Percentiles rank a stretch among this genome's conserved stretches.
Conservation (phyloP, 2,113 vertebrate genomes). For the Bambusicola thoracicus region DNA sequence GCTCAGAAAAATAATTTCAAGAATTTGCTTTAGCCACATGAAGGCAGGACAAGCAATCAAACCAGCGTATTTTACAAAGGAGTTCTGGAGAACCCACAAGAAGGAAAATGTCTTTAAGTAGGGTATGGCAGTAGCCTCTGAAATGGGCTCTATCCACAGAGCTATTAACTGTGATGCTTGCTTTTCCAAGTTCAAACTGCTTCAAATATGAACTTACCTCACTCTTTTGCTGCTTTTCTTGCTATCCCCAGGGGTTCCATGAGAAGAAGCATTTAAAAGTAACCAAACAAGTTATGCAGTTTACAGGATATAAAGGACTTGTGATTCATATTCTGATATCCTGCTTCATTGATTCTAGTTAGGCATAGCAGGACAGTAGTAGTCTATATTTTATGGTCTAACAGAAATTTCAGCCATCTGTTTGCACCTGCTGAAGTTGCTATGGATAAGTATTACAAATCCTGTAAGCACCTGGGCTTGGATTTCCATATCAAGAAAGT, state of each 20-base stretch:
- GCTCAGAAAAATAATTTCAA: neutral
- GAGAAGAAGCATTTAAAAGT: conserved; percentile 13
- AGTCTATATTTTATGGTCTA: conserved; percentile 49
- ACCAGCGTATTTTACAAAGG: neutral
- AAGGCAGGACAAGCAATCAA: neutral
- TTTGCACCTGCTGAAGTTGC: conserved; percentile 64
- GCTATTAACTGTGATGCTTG: neutral
- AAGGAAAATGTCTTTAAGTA: neutral
- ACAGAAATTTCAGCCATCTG: conserved; percentile 75
- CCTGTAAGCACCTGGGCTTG: neutral
- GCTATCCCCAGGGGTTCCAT: neutral
- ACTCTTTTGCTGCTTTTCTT: neutral
- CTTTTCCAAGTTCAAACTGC: neutral
- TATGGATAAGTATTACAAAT: conserved; percentile 25
- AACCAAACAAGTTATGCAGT: conserved; percentile 1
- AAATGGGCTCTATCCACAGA: neutral
- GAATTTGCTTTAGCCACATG: neutral
- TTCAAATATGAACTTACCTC: neutral
- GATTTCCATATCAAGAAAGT: neutral
- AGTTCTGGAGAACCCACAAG: neutral
- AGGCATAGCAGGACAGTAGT: conserved; percentile 29
- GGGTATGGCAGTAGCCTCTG: neutral
- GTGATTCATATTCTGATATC: conserved; percentile 41
- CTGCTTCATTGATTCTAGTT: conserved; percentile 46
- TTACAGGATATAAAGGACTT: conserved; percentile 42